Evolutionary conservation across 2,113 vertebrate genomes (phyloP).

Genomic region (Parus major): DNA sequence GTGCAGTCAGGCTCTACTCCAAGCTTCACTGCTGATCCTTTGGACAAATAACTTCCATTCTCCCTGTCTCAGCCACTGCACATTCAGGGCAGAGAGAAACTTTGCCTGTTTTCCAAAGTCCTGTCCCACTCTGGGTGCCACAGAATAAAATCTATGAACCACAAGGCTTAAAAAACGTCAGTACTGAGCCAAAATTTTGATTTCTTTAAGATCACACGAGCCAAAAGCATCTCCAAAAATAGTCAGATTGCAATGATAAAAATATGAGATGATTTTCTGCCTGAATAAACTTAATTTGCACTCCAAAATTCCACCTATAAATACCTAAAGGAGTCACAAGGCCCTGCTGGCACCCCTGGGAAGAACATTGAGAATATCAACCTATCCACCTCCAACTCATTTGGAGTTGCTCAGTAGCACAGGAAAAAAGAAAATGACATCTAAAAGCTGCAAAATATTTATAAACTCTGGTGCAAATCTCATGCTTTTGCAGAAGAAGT

Average conservation of each 20-base stretch:
- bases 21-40: neutral
- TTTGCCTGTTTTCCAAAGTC: neutral
- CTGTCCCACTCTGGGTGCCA: neutral
- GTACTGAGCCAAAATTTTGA: neutral
- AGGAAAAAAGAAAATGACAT: neutral
- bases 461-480: neutral
- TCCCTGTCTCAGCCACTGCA: neutral
- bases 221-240: constrained; percentile 51
- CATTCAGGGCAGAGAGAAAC: neutral
- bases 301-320: neutral
- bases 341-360: neutral
- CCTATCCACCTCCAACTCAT: neutral
- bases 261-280: neutral
- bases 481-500: neutral
- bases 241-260: neutral
- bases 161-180: neutral
- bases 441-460: neutral
- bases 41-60: neutral
- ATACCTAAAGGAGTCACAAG: neutral
- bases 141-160: neutral
- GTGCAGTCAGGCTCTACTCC: neutral
- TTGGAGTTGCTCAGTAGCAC: neutral
- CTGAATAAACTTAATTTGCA: neutral
- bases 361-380: neutral
- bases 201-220: constrained; percentile 49